A percentile compares a stretch with the other conserved stretches of the same genome.
phyloP scores from a whole-genome alignment of 35 echinoderm and acorn worm species.

The Nesometra sesokonis region DNA sequence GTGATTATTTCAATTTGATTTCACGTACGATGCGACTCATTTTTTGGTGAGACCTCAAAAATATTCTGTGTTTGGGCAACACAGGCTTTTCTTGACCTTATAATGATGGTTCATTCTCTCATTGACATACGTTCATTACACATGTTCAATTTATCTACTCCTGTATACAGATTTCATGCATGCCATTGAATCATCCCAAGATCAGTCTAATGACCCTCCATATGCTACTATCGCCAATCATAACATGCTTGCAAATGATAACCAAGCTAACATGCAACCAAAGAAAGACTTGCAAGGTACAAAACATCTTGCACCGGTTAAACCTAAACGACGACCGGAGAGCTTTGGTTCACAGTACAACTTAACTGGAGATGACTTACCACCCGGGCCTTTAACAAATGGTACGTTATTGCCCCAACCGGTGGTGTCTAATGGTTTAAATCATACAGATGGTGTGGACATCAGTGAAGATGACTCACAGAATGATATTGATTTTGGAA shows the following conservation, averaged over 20 bases:
- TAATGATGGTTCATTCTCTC: too few species aligned
- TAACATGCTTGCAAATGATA: neutral
- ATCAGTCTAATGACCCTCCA: neutral
- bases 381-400: neutral
- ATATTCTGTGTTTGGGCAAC: too few species aligned
- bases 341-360: constrained; percentile 85
- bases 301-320: constrained; percentile 41
- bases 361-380: constrained; percentile 5
- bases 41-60: too few species aligned
- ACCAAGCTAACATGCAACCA: neutral
- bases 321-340: constrained; percentile 64
- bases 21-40: too few species aligned
- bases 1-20: too few species aligned
- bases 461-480: neutral
- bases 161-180: neutral
- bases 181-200: neutral
- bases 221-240: neutral
- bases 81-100: too few species aligned
- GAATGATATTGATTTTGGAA: neutral
- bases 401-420: neutral
- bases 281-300: neutral
- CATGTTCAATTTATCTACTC: neutral
- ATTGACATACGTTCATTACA: neutral
- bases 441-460: neutral
- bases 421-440: neutral